These are phyloP conservation scores for Daphoenositta chrysoptera DNA, from an alignment of 2,113 vertebrate genomes.

Conservation along the genomic window DNA sequence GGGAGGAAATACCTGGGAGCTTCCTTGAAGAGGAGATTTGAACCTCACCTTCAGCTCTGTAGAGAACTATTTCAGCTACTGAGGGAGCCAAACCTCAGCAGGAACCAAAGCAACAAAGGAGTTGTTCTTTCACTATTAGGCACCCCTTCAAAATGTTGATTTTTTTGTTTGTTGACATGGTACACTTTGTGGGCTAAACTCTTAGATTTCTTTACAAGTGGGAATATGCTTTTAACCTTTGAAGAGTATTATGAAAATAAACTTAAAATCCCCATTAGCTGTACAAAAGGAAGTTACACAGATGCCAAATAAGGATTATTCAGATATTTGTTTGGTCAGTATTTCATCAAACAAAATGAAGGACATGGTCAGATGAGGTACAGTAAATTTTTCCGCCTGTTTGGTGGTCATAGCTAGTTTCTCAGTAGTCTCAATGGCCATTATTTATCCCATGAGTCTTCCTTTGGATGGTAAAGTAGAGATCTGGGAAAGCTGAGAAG, in stretches of 20 bases:
- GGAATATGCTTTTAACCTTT: background rate
- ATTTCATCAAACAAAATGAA: background rate
- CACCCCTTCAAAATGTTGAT: background rate
- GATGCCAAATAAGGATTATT: background rate
- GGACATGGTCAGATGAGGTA: accelerated
- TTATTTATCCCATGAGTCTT: background rate
- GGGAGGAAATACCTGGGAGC: background rate
- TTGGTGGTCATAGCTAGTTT: background rate
- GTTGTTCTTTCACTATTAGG: background rate
- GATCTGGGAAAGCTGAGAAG: background rate
- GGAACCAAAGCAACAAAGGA: background rate
- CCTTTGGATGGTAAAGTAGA: background rate
- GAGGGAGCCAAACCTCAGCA: background rate
- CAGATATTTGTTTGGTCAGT: background rate
- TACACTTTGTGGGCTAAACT: background rate
- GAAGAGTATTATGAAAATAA: background rate
- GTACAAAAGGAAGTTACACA: background rate
- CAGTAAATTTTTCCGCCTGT: background rate
- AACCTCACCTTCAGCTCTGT: background rate
- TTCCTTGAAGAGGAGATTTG: background rate
- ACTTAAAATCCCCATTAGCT: background rate
- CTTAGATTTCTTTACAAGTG: background rate
- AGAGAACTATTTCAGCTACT: background rate
- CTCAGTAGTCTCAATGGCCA: background rate
- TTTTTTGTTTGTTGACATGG: background rate